A percentile compares a stretch with the other conserved stretches of the same genome.
Evolutionary conservation across 2,797 vertebrate genomes (phyloP).

Genomic region (Mus caroli): DNA sequence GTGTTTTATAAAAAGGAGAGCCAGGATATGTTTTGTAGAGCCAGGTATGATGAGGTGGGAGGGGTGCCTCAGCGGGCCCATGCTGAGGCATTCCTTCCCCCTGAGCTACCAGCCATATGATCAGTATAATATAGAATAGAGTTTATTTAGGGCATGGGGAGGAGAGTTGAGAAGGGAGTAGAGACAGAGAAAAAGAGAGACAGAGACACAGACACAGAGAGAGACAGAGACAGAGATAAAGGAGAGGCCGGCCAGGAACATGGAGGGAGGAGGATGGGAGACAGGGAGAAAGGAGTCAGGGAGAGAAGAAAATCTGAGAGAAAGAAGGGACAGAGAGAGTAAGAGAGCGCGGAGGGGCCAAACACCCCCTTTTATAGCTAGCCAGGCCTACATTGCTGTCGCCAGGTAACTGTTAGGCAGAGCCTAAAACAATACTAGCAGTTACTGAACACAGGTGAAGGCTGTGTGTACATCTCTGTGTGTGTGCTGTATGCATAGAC

Average conservation of each 20-base stretch:
- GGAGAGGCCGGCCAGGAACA: background rate
- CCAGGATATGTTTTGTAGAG: background rate
- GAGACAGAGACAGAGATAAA: background rate
- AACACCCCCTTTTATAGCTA: background rate
- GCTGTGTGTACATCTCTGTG: background rate
- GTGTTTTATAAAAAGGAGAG: background rate
- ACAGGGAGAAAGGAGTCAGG: background rate
- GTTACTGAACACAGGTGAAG: background rate
- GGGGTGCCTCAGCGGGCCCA: background rate
- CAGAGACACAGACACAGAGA: background rate
- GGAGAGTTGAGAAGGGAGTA: background rate
- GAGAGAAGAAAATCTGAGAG: background rate
- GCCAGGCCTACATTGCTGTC: background rate
- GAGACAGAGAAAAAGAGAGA: background rate
- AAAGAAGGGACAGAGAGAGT: background rate
- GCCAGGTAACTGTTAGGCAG: background rate
- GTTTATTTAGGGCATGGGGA: background rate
- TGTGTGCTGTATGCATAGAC: background rate
- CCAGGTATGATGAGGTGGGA: background rate
- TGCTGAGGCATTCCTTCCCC: background rate
- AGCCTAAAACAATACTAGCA: background rate
- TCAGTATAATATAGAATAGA: background rate
- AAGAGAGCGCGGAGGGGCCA: background rate
- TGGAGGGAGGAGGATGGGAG: rapidly evolving
- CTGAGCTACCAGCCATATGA: background rate